Base-by-base conservation (phyloP, 2,113 vertebrate species). In the Gnathonemus longibarbis region DNA sequence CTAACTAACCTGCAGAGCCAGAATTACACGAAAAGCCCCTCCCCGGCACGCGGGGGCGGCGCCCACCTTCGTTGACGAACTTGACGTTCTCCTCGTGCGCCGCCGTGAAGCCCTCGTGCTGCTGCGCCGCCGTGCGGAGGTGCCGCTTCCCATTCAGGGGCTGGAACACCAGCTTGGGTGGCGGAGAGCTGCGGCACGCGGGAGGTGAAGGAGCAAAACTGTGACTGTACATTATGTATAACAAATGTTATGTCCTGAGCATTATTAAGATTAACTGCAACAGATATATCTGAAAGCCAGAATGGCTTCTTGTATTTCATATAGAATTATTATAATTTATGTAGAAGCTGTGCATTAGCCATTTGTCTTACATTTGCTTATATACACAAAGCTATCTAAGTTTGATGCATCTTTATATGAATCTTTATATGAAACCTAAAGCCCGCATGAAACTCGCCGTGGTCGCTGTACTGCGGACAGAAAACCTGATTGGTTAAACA, bases 31-130 rank as follows among this genome's bases (percentile, higher is more conserved):
- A 27, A 13, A 31, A 24, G 10, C 10, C 48, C 9, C 35, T 21
- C 53, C 17, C 9, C 19, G 11, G 1, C n/a, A 35, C 27, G 13
- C 74, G 15, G 74, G 13, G 15, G 5, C 15, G 0, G 15, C 48
- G 7, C 94, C 96, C 95, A 98, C 98, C 97, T 97, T 98, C 97
- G 3, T 97, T 97, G 42, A 99, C 93, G 87, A 99, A 99, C 88
- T 96, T 95, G 91, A 99, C 98, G 0, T 99, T 99, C 93, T 99
- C 98, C 92, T 99, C 97, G 0, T 99, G 98, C 3, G 97, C 98
- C 46, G 96, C 92, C 0, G 97, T 98, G 94, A 98, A 98, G 62
- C 95, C 95, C 92, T 98, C 98, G 1, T 96, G 94, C 0, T 95
- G 92, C 74, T 93, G 91, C 95, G 96, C 21, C 94, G 92, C 93